Conservation (phyloP, 2,797 vertebrate genomes). For the Neoniphon sammara region DNA sequence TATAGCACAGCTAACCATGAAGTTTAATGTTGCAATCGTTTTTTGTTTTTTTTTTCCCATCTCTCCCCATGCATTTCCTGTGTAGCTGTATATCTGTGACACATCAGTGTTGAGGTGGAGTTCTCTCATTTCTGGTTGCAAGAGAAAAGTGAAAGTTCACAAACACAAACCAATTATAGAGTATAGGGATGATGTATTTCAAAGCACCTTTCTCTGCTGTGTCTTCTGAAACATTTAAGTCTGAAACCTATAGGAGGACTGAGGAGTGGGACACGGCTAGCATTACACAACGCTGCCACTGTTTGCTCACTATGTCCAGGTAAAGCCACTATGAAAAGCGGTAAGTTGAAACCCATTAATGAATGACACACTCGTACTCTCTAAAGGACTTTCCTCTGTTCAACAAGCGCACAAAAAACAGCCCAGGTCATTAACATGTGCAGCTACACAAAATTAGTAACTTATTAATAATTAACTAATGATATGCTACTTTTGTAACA, state of each 20-base stretch:
- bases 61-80: not conserved
- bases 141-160: not conserved
- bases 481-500: too few relatives aligned
- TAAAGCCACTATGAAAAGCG: constrained; percentile 14
- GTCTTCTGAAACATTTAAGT: constrained; percentile 1
- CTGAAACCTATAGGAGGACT: constrained; percentile 32
- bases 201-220: not conserved
- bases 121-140: not conserved
- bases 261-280: not conserved
- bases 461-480: too few relatives aligned
- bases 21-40: too few relatives aligned
- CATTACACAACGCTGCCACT: constrained; percentile 45
- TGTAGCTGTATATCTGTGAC: not conserved
- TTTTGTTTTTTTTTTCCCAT: not conserved
- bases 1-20: too few relatives aligned
- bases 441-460: too few relatives aligned
- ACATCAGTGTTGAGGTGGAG: not conserved
- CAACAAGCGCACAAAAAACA: not conserved
- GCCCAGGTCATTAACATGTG: not conserved
- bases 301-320: constrained; percentile 29
- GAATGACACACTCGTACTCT: constrained; percentile 17
- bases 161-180: not conserved
- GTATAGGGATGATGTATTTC: not conserved
- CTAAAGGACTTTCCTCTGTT: not conserved
- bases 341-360: constrained; percentile 25